These are phyloP conservation scores for Melanotaenia duboulayi DNA, from an alignment of 2,113 vertebrate species.

Conservation along the genomic window DNA sequence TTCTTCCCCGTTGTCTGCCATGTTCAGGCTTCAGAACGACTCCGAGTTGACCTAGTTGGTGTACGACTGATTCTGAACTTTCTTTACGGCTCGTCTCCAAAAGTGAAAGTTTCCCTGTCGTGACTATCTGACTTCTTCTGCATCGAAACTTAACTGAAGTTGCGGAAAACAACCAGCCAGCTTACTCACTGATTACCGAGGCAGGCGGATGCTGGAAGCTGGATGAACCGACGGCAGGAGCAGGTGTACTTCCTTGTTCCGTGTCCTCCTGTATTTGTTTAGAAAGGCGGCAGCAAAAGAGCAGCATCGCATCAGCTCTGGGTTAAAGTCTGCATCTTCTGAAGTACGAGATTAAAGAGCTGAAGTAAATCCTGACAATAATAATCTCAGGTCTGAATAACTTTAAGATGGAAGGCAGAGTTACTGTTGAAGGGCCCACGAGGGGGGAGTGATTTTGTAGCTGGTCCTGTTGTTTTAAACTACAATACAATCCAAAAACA, in stretches of 20 bases:
- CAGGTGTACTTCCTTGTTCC: conserved; percentile 74
- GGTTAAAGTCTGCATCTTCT: not conserved
- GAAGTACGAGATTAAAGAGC: too few species aligned
- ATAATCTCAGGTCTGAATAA: too few species aligned
- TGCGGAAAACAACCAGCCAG: not conserved
- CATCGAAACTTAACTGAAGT: not conserved
- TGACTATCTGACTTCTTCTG: not conserved
- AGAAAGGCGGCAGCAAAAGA: conserved; percentile 20
- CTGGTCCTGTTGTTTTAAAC: too few species aligned
- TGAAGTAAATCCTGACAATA: too few species aligned
- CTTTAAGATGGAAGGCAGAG: too few species aligned
- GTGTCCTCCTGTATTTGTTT: not conserved
- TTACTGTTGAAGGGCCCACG: too few species aligned
- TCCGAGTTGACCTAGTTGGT: too few species aligned
- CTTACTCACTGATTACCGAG: not conserved
- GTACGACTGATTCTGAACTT: not conserved
- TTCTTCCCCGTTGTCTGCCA: conserved; percentile 58
- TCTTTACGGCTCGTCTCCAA: not conserved
- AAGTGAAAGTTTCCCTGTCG: not conserved
- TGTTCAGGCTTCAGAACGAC: conserved; percentile 8
- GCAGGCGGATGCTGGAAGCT: not conserved
- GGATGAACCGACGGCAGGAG: not conserved
- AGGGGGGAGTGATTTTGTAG: too few species aligned
- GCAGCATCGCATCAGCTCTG: not conserved
- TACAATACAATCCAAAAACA: too few species aligned